Conservation (phyloP, 2,113 vertebrate species). For the Hyperoodon ampullatus region DNA sequence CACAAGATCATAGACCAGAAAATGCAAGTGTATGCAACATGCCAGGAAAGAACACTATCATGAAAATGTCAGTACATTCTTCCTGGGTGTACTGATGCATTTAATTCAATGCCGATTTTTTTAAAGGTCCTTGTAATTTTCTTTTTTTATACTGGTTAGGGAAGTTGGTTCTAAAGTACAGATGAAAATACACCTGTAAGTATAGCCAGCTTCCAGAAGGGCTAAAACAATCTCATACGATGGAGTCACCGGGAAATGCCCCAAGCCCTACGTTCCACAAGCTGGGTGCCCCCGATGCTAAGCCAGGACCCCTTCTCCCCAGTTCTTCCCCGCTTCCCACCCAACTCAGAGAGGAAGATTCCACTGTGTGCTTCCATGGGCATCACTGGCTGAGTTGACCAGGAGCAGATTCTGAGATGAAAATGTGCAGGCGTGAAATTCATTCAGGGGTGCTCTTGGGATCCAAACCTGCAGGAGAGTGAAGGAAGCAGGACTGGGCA, state of each 20-base stretch:
- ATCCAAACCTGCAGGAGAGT: background rate
- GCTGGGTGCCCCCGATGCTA: background rate
- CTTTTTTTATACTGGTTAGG: background rate
- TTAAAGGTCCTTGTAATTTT: background rate
- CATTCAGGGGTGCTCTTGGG: background rate
- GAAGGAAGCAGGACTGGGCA: fast-evolving
- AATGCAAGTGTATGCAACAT: background rate
- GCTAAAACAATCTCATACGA: background rate
- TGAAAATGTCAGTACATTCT: background rate
- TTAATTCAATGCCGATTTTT: background rate
- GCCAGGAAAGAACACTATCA: too few species aligned
- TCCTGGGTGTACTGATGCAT: background rate
- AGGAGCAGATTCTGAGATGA: background rate
- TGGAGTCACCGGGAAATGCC: background rate
- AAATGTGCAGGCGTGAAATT: too few species aligned
- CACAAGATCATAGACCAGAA: background rate
- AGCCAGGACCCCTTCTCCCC: too few species aligned
- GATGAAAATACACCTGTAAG: too few species aligned
- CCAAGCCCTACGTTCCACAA: fast-evolving
- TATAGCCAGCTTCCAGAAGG: background rate
- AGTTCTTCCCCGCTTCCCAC: fast-evolving
- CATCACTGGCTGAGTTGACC: background rate
- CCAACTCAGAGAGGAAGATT: background rate
- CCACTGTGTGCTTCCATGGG: background rate
- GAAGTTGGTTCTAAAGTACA: background rate